Evolutionary conservation across 2,113 vertebrate species (phyloP).

Genomic region (Conger conger): DNA sequence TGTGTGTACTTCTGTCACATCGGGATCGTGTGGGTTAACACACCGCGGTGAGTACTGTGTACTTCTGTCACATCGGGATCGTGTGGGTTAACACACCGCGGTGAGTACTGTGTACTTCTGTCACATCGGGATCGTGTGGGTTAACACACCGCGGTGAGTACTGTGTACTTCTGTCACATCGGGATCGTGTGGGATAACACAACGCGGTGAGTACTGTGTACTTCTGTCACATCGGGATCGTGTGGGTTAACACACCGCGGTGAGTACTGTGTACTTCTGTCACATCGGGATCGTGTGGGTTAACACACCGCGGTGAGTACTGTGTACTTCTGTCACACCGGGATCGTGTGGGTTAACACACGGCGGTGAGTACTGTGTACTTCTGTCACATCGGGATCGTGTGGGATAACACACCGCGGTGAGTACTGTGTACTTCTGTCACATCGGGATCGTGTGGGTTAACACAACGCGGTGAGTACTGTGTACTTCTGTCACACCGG

Average conservation of each 20-base stretch:
- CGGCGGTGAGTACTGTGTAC: conserved; percentile 60
- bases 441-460: no score
- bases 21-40: conserved; percentile 76
- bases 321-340: conserved; percentile 71
- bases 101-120: conserved; percentile 65
- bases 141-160: conserved; percentile 72
- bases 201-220: conserved; percentile 59
- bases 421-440: conserved; percentile 30
- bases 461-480: no score
- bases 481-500: no score
- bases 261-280: conserved; percentile 63
- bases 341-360: conserved; percentile 76
- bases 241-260: conserved; percentile 76
- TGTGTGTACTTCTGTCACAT: conserved; percentile 80
- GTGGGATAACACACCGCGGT: conserved; percentile 76
- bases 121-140: conserved; percentile 77
- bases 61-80: conserved; percentile 77
- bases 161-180: conserved; percentile 68
- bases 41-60: conserved; percentile 61
- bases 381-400: conserved; percentile 79
- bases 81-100: conserved; percentile 76
- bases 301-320: conserved; percentile 69
- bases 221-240: conserved; percentile 78
- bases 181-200: conserved; percentile 77
- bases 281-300: conserved; percentile 79